Evolutionary conservation across 1,140 invertebrate species (phyloP), one percentile per base, ranked within the genome.

Genomic region (Nephotettix cincticeps): DNA sequence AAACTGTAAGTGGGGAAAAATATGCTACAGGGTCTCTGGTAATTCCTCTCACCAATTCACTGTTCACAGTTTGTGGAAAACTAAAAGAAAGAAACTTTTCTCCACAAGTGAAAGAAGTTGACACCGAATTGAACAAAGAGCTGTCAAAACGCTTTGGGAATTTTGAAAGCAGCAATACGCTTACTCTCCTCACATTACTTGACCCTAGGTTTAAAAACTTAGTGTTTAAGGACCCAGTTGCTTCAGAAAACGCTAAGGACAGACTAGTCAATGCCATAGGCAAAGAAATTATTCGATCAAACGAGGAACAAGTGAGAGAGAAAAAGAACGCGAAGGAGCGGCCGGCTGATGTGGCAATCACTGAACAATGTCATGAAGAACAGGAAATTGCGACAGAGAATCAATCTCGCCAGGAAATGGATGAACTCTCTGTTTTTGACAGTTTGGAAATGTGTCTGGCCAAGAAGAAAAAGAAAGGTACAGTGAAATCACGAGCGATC

Each of bases 401-500:
- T 13, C 21, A 21, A 23, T 27, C 56, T 61, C 25, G 14, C 32
- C 32, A 36, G 32, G 32, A 36, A 14, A 36, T 36, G 14, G 32
- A 36, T 14, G 32, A 36, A 14, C 32, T 36, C 32, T 36, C 32
- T 36, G 32, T 36, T 28, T 28, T 61, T 14, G 6, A 27, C 56
- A 21, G 56, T 6, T 61, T 61, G 13, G 25, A 14, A 61, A 21
- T 9, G 25, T 11, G 11, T 61, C 23, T 61, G 13, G 27, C 14
- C 4, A 25, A 61, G 23, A 61, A 61, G 47, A 51, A 51, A 21
- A 51, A 61, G 25, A 61, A 28, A 61, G 56, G 56, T 9, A 61
- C 21, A 27, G 23, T 21, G 4, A 21, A 14, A 6, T 61, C 25
- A 21, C 14, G 56, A 14, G 56, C 56, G 2, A 61, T 28, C 13